Conservation (phyloP, 2,797 vertebrate species). For the Karalla daura region DNA sequence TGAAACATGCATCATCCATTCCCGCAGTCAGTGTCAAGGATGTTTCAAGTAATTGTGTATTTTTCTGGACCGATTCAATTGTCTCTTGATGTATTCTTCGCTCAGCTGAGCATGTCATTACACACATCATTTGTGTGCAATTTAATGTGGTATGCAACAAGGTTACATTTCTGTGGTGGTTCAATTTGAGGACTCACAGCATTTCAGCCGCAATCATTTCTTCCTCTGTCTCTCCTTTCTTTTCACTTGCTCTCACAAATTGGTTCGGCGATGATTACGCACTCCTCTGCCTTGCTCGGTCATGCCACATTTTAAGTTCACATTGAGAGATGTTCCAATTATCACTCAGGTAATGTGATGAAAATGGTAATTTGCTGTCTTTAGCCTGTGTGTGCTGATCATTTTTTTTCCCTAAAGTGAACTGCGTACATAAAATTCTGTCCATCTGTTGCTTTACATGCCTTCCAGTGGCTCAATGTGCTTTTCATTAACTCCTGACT, state of each 20-base stretch:
- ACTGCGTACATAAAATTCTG: conserved; percentile 17
- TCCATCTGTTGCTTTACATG: conserved; percentile 10
- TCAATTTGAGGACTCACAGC: conserved; percentile 60
- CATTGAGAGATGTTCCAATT: conserved; percentile 56
- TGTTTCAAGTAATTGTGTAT: conserved; percentile 66
- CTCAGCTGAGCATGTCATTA: conserved; percentile 72
- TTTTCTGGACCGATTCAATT: conserved; percentile 71
- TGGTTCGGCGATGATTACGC: conserved; percentile 46
- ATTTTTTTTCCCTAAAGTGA: conserved; percentile 35
- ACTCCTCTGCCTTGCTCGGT: conserved; percentile 35
- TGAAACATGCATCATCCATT: conserved; percentile 23
- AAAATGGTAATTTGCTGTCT: conserved; percentile 42
- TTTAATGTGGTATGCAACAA: conserved; percentile 65
- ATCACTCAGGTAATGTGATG: conserved; percentile 56
- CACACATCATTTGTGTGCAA: conserved; percentile 70
- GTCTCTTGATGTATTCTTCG: conserved; percentile 68
- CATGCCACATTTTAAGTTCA: conserved; percentile 57
- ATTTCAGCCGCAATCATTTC: conserved; percentile 63
- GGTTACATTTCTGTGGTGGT: conserved; percentile 65
- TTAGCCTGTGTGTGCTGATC: conserved; percentile 41
- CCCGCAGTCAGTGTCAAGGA: conserved; percentile 35
- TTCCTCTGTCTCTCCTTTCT: conserved; percentile 40
- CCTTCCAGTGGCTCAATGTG: conserved; percentile 10
- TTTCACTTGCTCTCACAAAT: conserved; percentile 53
- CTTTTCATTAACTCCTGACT: conserved; percentile 6